Evolutionary conservation across 2,888 invertebrate genomes (phyloP).

Genomic region (Cataglyphis albicans): DNA sequence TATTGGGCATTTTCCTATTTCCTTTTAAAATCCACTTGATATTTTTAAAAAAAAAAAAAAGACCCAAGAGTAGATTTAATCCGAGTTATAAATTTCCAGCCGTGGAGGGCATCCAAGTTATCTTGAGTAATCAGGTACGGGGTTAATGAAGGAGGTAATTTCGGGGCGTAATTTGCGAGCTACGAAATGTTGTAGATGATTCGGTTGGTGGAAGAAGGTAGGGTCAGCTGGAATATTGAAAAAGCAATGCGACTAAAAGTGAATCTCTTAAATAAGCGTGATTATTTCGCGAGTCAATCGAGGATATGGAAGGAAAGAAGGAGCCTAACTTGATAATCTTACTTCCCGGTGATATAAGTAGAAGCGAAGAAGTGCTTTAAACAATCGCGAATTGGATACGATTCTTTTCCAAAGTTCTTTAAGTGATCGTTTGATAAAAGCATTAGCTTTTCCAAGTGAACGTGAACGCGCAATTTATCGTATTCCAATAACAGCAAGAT

Average conservation of each 20-base stretch:
- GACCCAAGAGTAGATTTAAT: conserved; percentile 55
- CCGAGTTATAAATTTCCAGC: conserved; percentile 58
- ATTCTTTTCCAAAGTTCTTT: conserved; percentile 31
- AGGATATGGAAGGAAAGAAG: neutral
- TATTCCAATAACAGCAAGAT: conserved; percentile 23
- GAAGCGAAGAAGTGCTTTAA: conserved; percentile 4
- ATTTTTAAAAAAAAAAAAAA: neutral
- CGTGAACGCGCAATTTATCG: conserved; percentile 20
- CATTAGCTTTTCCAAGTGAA: neutral
- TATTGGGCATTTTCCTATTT: conserved; percentile 13
- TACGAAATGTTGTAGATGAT: conserved; percentile 39
- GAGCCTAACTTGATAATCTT: conserved; percentile 24
- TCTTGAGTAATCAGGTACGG: conserved; percentile 62
- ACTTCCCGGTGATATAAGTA: neutral
- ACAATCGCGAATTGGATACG: conserved; percentile 16
- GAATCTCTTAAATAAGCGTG: conserved; percentile 7
- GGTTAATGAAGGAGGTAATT: conserved; percentile 69
- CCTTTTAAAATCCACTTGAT: conserved; percentile 26
- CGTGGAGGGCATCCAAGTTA: conserved; percentile 53
- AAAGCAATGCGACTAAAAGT: neutral
- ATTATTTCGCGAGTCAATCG: conserved; percentile 24
- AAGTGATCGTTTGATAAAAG: conserved; percentile 26
- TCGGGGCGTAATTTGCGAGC: conserved; percentile 48
- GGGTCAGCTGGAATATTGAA: conserved; percentile 26
- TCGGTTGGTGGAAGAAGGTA: neutral